Conservation (phyloP, 1,140 invertebrate genomes). For the Drosophila nasuta region DNA sequence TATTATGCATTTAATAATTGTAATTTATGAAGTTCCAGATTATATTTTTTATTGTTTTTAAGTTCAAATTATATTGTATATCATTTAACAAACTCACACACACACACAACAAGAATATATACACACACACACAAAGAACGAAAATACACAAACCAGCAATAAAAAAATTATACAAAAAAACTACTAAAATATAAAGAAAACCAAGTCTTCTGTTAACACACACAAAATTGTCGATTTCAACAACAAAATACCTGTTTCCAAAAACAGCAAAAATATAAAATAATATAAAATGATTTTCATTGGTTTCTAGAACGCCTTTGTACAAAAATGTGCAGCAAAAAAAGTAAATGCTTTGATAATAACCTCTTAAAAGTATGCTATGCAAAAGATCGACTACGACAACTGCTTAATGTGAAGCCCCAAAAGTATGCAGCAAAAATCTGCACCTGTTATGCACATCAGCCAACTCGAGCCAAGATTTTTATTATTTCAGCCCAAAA, state of each 20-base stretch:
- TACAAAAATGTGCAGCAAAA: too few species aligned
- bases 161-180: slow-evolving; percentile 59
- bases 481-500: neutral
- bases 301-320: too few species aligned
- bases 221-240: neutral
- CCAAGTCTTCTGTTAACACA: slow-evolving; percentile 3
- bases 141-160: slow-evolving; percentile 64
- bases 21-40: slow-evolving; percentile 59
- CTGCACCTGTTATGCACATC: too few species aligned
- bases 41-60: slow-evolving; percentile 70
- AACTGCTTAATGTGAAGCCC: neutral
- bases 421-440: neutral
- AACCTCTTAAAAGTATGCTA: too few species aligned
- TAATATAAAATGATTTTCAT: too few species aligned
- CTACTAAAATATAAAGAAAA: slow-evolving; percentile 34
- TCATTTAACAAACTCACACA: slow-evolving; percentile 57
- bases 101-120: slow-evolving; percentile 34
- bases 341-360: too few species aligned
- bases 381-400: too few species aligned
- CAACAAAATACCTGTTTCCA: neutral
- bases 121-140: slow-evolving; percentile 37
- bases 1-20: slow-evolving; percentile 72
- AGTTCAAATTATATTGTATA: slow-evolving; percentile 47
- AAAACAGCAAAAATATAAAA: neutral
- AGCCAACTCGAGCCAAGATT: too few species aligned